Evolutionary conservation across 2,888 invertebrate genomes (phyloP).

Genomic region (Cistogaster globosa): DNA sequence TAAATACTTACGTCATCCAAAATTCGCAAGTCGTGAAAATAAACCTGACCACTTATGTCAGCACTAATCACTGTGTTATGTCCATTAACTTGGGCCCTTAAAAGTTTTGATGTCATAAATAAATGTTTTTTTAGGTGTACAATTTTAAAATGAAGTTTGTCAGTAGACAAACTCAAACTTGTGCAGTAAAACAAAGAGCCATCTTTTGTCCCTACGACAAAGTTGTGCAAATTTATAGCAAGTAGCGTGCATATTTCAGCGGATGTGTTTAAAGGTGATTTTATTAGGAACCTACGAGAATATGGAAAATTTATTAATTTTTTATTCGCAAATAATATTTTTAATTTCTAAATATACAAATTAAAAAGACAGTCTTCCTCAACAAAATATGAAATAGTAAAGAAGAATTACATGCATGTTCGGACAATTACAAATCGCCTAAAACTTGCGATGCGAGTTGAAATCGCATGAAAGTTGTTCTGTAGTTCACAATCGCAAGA

Average conservation of each 20-base stretch:
- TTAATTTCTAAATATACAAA: too few relatives aligned
- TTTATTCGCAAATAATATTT: too few relatives aligned
- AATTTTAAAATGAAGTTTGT: conserved; percentile 75
- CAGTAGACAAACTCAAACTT: conserved; percentile 45
- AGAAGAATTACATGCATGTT: too few relatives aligned
- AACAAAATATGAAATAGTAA: too few relatives aligned
- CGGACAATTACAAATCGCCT: too few relatives aligned
- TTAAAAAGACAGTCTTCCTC: too few relatives aligned
- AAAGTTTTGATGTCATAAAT: conserved; percentile 78
- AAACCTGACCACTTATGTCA: conserved; percentile 82
- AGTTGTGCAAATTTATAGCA: conserved; percentile 76
- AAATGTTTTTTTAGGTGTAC: conserved; percentile 77
- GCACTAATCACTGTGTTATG: conserved; percentile 79
- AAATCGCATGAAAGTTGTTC: too few relatives aligned
- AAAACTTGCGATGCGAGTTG: too few relatives aligned
- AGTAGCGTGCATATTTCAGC: conserved; percentile 76
- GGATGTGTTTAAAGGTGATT: conserved; percentile 42
- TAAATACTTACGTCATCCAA: conserved; percentile 74
- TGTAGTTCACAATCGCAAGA: too few relatives aligned
- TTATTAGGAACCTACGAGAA: conserved; percentile 47
- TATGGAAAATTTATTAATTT: too few relatives aligned
- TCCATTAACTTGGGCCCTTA: conserved; percentile 75
- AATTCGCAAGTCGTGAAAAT: conserved; percentile 78
- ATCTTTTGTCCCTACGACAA: conserved; percentile 80
- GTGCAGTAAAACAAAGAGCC: conserved; percentile 79